These are phyloP conservation scores for Lasius fuliginosus DNA, from an alignment of 2,888 invertebrate species.

Conservation along the genomic window DNA sequence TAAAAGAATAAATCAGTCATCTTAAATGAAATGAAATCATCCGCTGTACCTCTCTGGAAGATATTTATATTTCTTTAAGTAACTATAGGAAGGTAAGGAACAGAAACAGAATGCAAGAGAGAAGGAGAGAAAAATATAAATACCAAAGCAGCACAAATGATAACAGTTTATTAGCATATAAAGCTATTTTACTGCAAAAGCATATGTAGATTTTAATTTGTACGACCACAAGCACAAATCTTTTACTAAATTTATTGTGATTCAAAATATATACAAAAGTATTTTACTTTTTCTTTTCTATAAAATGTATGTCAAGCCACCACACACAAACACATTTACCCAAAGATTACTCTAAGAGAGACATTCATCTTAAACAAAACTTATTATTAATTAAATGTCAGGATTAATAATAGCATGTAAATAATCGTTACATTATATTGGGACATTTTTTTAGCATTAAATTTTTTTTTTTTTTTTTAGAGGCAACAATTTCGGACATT, in stretches of 20 bases:
- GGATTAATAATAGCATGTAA: background rate
- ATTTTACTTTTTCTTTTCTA: background rate
- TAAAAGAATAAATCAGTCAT: background rate
- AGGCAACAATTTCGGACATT: background rate
- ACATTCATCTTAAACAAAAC: background rate
- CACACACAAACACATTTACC: background rate
- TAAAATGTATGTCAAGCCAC: background rate
- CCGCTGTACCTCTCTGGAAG: background rate
- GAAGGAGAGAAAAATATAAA: background rate
- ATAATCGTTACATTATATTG: background rate
- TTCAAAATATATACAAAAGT: background rate
- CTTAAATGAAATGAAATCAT: background rate
- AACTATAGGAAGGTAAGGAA: background rate
- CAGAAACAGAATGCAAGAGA: too few relatives aligned
- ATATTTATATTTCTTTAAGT: background rate
- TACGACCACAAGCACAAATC: background rate
- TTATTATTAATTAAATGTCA: background rate
- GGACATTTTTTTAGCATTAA: background rate
- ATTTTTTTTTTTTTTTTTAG: background rate
- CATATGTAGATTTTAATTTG: background rate
- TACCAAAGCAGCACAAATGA: background rate
- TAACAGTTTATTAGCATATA: slow-evolving; percentile 10
- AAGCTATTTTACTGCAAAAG: background rate
- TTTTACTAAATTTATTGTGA: background rate
- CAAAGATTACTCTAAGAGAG: background rate